Base-by-base conservation (phyloP, 2,888 invertebrate species). In the Brachyopa scutellaris region DNA sequence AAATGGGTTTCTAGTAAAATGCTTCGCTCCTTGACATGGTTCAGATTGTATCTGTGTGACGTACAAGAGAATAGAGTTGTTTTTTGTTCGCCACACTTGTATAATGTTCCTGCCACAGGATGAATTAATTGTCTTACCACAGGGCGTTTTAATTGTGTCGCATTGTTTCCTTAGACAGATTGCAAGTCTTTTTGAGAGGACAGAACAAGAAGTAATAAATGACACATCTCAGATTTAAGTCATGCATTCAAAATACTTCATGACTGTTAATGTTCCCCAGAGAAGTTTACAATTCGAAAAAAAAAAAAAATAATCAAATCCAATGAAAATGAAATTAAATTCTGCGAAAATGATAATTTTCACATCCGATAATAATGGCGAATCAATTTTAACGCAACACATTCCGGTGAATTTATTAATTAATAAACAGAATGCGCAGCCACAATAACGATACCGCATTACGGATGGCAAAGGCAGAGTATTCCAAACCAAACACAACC, bases 361-460 rank as follows among this genome's bases (percentile, higher is more conserved):
- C 31, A 40, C 67, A 33, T 45, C 21, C 45, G 31, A 42, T 51
- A 15, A 31, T 11, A 9, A 9, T 15, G 42, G 26, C 23, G 47
- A 53, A 61, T 73, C 59, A 73, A 72, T 78, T 78, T 73, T 45
- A 53, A 67, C 66, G 59, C 59, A 59, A 55, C 59, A 36, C 57
- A 59, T 69, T 53, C 23, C 17, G 36, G 23, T 23, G 5, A 53
- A 77, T 82, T 82, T 82, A 82, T 77, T 70, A 77, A 77, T 77
- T 59, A 77, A 82, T 70, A 61, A 82, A 82, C 42, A 53, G 33
- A 49, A 51, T 64, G 66, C 69, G 55, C 72, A 66, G 59, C 77
- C 77, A 66, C 77, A 77, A 70, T 59, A 49, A 57, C 80, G 40
- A 82, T 77, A 70, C 70, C 59, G 70, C 82, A 77, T 59, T 55